A percentile compares a stretch with the other conserved stretches of the same genome.
Conservation (phyloP, 2,888 invertebrate genomes). For the Fissipunctia ypsillon region DNA sequence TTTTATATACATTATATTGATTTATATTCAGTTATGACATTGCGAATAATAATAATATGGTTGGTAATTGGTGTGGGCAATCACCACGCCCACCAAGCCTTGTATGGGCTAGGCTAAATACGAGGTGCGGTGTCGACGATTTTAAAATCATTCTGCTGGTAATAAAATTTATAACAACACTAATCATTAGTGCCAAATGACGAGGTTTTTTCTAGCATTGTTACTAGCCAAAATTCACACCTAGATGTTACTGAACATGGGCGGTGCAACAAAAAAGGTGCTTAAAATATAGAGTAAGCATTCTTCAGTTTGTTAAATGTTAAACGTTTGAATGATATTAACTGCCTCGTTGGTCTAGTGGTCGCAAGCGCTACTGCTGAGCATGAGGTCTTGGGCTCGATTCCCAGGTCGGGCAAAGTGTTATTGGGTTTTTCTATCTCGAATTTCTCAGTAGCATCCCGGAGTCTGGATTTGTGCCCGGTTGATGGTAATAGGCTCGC, state of each 20-base stretch:
- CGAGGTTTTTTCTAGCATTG: background rate
- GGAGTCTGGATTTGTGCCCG: no score
- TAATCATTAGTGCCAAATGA: slow-evolving; percentile 37
- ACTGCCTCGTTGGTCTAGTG: no score
- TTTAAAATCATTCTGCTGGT: slow-evolving; percentile 54
- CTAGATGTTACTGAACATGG: slow-evolving; percentile 1
- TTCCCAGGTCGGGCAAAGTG: no score
- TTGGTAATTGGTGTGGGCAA: slow-evolving; percentile 65
- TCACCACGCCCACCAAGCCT: slow-evolving; percentile 60
- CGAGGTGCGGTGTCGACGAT: slow-evolving; percentile 57
- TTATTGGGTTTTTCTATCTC: no score
- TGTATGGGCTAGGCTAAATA: slow-evolving; percentile 59
- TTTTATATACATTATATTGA: slow-evolving; percentile 64
- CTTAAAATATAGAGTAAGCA: background rate
- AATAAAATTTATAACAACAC: slow-evolving; percentile 43
- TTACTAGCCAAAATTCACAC: background rate
- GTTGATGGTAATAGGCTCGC: no score
- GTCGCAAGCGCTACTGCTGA: no score
- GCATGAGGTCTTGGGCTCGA: no score
- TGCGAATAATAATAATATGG: slow-evolving; percentile 65
- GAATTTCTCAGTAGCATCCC: no score
- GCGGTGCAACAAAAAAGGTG: background rate
- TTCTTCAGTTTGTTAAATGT: background rate
- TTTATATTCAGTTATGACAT: slow-evolving; percentile 68
- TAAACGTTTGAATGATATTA: no score